Base-by-base conservation (phyloP, 2,888 invertebrate species). In the Sinopyrophorus schimmeli region DNA sequence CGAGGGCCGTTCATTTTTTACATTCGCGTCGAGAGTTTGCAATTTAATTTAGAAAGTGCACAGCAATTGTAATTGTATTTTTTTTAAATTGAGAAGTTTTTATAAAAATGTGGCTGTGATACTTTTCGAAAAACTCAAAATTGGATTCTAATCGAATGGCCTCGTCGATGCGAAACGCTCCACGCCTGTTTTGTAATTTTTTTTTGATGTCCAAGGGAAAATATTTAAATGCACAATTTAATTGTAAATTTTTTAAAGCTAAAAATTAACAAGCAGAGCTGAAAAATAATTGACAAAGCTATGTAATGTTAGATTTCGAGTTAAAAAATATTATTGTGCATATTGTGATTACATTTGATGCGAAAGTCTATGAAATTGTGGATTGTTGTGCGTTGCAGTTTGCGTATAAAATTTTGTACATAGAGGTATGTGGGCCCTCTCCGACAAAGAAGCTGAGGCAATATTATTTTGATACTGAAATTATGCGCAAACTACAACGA, bases 321-420 rank as follows among this genome's bases (percentile, higher is more conserved):
- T 48, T 51, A 32, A 38, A 27, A 37, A 48, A 20, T 48, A 46
- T 46, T 38, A 51, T 51, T 50, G 46, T 51, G 51, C 51, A 51
- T 51, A 51, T 51, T 51, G 51, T 51, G 44, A 51, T 51, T 51
- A 51, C 39, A 44, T 50, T 50, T 46, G 40, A 50, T 38, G 37
- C 44, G 40, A 51, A 46, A 48, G 42, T 48, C 43, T 48, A 48
- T 48, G 39, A 47, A 44, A 44, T 32, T 50, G 35, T 20, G 9
- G 24, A 11, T 41, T 37, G 35, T 41, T 41, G 26, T 41, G 34
- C 3, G 34, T 44, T 44, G 44, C 35, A 41, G 16, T 41, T 51
- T 46, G 41, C 46, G 31, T 40, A 10, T 51, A 41, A 35, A 28
- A 21, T 46, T 46, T 44, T 51, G 46, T 51, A 51, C 34, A 51